phyloP scores from a whole-genome alignment of 1,140 invertebrate genomes.

The Proctacanthus coquilletti region DNA sequence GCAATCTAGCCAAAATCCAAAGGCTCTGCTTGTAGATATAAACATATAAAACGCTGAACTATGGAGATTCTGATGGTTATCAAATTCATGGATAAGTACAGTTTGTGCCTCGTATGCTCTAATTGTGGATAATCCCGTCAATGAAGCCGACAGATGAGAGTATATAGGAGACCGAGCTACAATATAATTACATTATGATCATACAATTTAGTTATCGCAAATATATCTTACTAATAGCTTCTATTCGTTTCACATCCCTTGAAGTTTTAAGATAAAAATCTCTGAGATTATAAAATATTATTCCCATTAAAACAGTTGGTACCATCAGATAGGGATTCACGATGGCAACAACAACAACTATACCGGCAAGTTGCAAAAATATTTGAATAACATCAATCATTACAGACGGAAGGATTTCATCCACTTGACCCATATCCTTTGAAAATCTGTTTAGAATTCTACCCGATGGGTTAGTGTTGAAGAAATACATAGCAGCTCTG shows the following conservation, averaged over 20 bases:
- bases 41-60: conserved; percentile 48
- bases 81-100: conserved; percentile 64
- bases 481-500: conserved; percentile 63
- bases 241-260: conserved; percentile 72
- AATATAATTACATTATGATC: conserved; percentile 9
- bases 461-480: conserved; percentile 62
- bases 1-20: conserved; percentile 65
- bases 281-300: conserved; percentile 58
- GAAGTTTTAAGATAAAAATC: conserved; percentile 68
- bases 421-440: conserved; percentile 73
- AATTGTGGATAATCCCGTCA: conserved; percentile 81
- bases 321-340: conserved; percentile 62
- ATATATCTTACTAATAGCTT: conserved; percentile 66
- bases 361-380: conserved; percentile 52
- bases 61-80: conserved; percentile 58
- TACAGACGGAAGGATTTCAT: conserved; percentile 63
- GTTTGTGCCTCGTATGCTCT: conserved; percentile 66
- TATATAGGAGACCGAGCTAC: conserved; percentile 66
- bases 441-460: conserved; percentile 66
- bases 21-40: conserved; percentile 44
- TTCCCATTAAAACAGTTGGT: conserved; percentile 47
- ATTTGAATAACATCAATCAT: conserved; percentile 62
- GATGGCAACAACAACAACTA: conserved; percentile 53
- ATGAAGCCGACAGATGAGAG: conserved; percentile 71
- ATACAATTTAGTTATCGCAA: conserved; percentile 1